These are phyloP conservation scores for Zaprionus lachaisei DNA, from an alignment of 1,140 invertebrate genomes.

Conservation along the genomic window DNA sequence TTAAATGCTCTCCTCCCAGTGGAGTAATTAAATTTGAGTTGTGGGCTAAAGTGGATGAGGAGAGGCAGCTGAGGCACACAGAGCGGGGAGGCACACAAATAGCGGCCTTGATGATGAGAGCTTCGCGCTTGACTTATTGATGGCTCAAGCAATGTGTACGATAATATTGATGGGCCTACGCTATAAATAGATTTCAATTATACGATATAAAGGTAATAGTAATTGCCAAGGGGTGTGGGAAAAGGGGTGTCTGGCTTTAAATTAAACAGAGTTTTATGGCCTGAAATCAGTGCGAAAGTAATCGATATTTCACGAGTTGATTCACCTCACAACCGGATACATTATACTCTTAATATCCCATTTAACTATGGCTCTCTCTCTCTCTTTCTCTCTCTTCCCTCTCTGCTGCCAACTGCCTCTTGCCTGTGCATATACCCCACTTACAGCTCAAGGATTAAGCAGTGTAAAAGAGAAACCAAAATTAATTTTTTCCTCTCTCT, in stretches of 20 bases:
- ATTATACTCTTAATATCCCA: background rate
- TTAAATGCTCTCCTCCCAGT: constrained; percentile 24
- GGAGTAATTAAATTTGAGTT: constrained; percentile 28
- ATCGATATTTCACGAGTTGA: background rate
- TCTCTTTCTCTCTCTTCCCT: background rate
- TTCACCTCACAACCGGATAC: background rate
- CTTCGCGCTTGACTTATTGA: constrained; percentile 44
- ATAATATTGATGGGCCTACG: constrained; percentile 17
- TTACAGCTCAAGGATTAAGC: background rate
- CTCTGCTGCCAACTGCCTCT: background rate
- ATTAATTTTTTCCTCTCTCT: background rate
- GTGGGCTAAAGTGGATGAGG: background rate
- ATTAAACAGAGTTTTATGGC: background rate
- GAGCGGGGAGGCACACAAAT: background rate
- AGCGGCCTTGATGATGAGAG: constrained; percentile 34
- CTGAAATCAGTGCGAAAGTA: background rate
- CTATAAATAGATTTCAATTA: constrained; percentile 7
- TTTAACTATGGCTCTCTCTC: background rate
- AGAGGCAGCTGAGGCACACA: background rate
- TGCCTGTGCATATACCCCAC: background rate
- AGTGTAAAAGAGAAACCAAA: constrained; percentile 1
- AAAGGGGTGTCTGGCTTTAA: background rate
- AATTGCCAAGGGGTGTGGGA: background rate
- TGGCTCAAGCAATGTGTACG: background rate
- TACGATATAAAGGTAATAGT: background rate